Conservation (phyloP, 2,888 invertebrate genomes). For the Orchesella flavescens region DNA sequence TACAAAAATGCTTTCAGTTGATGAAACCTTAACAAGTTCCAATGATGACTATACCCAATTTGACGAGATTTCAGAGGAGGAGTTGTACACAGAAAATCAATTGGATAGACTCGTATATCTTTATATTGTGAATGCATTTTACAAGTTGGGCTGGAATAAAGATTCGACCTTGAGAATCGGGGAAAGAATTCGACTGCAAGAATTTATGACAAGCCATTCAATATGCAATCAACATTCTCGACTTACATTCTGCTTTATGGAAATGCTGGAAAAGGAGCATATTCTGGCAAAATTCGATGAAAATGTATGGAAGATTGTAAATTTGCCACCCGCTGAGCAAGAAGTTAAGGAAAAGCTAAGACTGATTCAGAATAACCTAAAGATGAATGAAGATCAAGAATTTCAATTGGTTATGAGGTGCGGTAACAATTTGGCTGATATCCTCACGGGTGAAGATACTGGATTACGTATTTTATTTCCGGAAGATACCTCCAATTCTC, state of each 20-base stretch:
- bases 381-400: neutral
- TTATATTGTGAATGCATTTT: neutral
- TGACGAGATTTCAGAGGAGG: neutral
- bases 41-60: neutral
- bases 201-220: neutral
- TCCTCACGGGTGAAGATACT: slow-evolving; percentile 18
- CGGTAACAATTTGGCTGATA: slow-evolving; percentile 7
- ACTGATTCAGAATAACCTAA: neutral
- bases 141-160: neutral
- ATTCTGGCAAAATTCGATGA: neutral
- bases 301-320: neutral
- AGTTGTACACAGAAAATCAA: neutral
- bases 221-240: neutral
- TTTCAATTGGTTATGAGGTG: slow-evolving; percentile 10
- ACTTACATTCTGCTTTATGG: neutral
- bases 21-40: neutral
- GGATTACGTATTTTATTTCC: slow-evolving; percentile 29
- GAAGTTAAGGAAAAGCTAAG: neutral
- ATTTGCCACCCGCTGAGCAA: neutral
- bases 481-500: slow-evolving; percentile 21
- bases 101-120: neutral
- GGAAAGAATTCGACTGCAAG: neutral
- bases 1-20: neutral
- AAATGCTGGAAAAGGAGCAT: slow-evolving; percentile 18
- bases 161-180: neutral